Evolutionary conservation across 2,888 invertebrate genomes (phyloP).

Genomic region (Sinotaia quadrata): DNA sequence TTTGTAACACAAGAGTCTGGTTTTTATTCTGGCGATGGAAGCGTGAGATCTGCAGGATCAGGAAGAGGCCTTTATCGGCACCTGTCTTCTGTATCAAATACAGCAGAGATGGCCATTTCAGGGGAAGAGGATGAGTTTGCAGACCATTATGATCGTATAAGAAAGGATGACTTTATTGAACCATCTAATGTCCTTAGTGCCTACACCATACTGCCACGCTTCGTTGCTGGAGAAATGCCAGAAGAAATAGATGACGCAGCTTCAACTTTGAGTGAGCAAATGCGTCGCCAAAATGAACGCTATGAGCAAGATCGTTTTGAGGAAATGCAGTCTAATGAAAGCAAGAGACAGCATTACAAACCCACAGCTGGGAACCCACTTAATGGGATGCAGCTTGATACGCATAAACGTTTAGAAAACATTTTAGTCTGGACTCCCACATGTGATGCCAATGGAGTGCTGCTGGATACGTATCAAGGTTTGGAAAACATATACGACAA

Average conservation of each 20-base stretch:
- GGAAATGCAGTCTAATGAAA: no score
- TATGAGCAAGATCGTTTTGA: no score
- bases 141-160: background rate
- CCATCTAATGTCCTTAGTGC: conserved; percentile 11
- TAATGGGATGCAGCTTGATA: no score
- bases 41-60: background rate
- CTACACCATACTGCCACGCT: conserved; percentile 4
- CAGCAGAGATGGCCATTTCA: background rate
- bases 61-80: background rate
- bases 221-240: background rate
- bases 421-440: no score
- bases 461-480: no score
- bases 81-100: conserved; percentile 8
- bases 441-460: no score
- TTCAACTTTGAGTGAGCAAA: conserved; percentile 1
- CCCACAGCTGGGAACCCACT: no score
- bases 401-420: no score
- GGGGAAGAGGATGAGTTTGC: background rate
- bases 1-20: background rate
- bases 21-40: background rate
- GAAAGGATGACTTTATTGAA: conserved; percentile 12
- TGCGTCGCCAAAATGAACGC: conserved; percentile 5
- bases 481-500: no score
- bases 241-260: conserved; percentile 8
- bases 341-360: no score